Evolutionary conservation across 2,797 vertebrate genomes (phyloP).

Genomic region (Acanthornis magna): DNA sequence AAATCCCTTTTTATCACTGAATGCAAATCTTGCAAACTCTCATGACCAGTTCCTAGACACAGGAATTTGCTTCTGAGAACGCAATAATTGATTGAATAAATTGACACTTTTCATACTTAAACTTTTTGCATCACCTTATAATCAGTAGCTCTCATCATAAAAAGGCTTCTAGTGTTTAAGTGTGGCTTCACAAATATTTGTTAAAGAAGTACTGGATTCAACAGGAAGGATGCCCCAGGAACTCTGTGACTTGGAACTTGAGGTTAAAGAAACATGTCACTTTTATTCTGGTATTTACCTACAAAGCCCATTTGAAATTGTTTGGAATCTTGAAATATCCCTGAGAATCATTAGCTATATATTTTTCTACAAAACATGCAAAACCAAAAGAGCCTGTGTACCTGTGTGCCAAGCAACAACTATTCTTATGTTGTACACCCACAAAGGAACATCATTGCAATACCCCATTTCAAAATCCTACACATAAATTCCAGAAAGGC

Average conservation of each 20-base stretch:
- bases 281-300: neutral
- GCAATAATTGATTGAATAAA: neutral
- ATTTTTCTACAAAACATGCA: neutral
- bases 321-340: neutral
- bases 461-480: neutral
- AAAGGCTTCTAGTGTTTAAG: neutral
- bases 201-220: neutral
- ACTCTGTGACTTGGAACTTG: neutral
- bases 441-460: neutral
- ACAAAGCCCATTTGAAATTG: neutral
- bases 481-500: neutral
- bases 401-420: neutral
- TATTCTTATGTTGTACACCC: neutral
- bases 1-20: neutral
- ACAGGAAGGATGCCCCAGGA: neutral
- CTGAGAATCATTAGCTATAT: neutral
- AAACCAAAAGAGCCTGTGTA: neutral
- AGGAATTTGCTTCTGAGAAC: neutral
- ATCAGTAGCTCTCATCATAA: neutral
- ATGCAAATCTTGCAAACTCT: neutral
- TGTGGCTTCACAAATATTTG: neutral
- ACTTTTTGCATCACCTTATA: neutral
- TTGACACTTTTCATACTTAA: neutral
- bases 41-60: neutral
- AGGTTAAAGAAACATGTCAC: neutral